A percentile compares a stretch with the other conserved stretches of the same genome.
phyloP scores from a whole-genome alignment of 2,888 invertebrate species.

The Lasius fuliginosus region DNA sequence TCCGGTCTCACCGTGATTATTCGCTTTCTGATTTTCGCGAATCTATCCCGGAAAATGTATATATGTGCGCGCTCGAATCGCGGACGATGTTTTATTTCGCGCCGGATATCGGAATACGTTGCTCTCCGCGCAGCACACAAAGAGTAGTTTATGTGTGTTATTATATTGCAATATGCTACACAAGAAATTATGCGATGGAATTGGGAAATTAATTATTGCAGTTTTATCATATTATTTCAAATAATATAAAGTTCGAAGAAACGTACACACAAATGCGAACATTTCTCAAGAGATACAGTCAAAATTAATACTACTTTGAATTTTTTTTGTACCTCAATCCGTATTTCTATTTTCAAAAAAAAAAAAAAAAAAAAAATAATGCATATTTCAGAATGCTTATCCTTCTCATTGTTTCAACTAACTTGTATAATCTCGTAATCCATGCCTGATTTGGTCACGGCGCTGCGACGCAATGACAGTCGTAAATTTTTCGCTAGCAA shows the following conservation, averaged over 20 bases:
- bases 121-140: neutral
- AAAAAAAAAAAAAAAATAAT: neutral
- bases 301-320: neutral
- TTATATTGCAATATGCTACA: neutral
- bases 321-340: neutral
- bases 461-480: conserved; percentile 23
- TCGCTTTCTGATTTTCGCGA: conserved; percentile 42
- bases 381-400: neutral
- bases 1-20: conserved; percentile 61
- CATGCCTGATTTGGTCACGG: neutral
- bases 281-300: neutral
- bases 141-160: neutral
- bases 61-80: neutral
- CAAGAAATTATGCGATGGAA: neutral
- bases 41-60: neutral
- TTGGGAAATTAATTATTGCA: neutral
- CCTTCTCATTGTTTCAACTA: neutral
- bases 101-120: conserved; percentile 19
- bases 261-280: too few species aligned
- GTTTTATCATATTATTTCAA: neutral
- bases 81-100: neutral
- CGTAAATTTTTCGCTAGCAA: conserved; percentile 69
- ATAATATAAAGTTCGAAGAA: conserved; percentile 4
- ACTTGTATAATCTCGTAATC: conserved; percentile 34
- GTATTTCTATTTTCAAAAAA: neutral